These are phyloP conservation scores for Tinea pellionella DNA, from an alignment of 2,888 invertebrate genomes.

Conservation along the genomic window DNA sequence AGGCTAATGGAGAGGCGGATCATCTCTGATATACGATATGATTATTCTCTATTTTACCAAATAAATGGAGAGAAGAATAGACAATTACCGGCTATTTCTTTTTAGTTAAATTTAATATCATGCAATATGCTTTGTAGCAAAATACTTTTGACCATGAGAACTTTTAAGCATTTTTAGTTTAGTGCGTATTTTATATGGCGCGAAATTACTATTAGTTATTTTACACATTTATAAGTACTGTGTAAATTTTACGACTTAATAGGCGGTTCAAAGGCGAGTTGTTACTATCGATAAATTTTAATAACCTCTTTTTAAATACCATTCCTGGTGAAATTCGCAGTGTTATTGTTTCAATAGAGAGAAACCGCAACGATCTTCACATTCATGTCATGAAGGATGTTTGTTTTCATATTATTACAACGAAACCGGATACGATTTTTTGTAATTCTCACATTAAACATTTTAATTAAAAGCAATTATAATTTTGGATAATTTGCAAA, in stretches of 20 bases:
- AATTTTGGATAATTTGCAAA: background rate
- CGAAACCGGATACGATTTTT: background rate
- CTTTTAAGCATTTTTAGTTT: background rate
- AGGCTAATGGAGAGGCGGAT: conserved; percentile 24
- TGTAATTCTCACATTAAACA: background rate
- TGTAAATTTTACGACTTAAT: conserved; percentile 3
- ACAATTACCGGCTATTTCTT: conserved; percentile 31
- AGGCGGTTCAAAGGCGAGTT: conserved; percentile 2
- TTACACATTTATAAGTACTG: background rate
- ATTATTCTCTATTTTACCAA: conserved; percentile 20
- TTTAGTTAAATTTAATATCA: conserved; percentile 25
- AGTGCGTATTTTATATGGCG: background rate
- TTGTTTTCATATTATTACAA: background rate
- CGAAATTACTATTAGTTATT: background rate
- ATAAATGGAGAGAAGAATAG: conserved; percentile 24
- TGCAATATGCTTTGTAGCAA: background rate
- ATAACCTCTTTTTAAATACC: background rate
- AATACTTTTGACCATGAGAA: background rate
- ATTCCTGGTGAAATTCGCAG: background rate
- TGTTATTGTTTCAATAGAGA: conserved; percentile 9
- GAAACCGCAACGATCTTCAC: background rate
- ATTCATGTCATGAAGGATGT: background rate
- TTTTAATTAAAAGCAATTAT: background rate
- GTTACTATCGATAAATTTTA: conserved; percentile 2
- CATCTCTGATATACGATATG: conserved; percentile 24